These are phyloP conservation scores for Scaptomyza tumidula DNA, from an alignment of 2,888 invertebrate species.

Conservation along the genomic window DNA sequence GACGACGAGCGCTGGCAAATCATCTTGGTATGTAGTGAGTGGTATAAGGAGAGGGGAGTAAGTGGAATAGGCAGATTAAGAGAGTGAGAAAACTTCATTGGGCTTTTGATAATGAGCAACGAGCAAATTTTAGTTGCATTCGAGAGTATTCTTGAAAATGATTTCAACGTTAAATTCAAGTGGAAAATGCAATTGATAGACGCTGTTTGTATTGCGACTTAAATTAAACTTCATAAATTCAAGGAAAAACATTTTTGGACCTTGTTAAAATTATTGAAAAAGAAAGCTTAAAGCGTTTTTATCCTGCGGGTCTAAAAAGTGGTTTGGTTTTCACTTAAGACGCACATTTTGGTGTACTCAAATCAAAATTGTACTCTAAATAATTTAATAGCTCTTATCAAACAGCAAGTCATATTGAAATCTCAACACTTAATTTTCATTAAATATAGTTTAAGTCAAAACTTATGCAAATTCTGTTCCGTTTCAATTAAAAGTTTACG, in stretches of 20 bases:
- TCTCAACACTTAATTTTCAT: no score
- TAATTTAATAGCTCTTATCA: no score
- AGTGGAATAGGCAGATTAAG: no score
- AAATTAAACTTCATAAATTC: not conserved
- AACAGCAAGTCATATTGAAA: no score
- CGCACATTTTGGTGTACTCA: no score
- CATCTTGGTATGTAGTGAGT: conserved; percentile 26
- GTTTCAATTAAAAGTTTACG: not conserved
- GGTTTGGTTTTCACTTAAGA: no score
- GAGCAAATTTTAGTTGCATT: conserved; percentile 27
- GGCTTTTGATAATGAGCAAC: conserved; percentile 58
- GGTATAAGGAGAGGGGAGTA: not conserved
- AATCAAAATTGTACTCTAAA: no score
- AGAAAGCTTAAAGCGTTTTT: not conserved
- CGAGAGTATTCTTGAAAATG: conserved; percentile 15
- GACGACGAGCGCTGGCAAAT: conserved; percentile 41
- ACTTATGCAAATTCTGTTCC: not conserved
- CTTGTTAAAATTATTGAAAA: not conserved
- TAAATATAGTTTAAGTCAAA: no score
- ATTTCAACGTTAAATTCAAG: conserved; percentile 11
- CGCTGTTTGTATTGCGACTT: not conserved
- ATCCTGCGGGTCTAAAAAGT: no score
- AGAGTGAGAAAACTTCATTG: conserved; percentile 17
- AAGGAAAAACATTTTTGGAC: not conserved
- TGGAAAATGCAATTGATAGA: not conserved